Conservation (phyloP, 2,113 vertebrate species). For the Ahaetulla prasina region DNA sequence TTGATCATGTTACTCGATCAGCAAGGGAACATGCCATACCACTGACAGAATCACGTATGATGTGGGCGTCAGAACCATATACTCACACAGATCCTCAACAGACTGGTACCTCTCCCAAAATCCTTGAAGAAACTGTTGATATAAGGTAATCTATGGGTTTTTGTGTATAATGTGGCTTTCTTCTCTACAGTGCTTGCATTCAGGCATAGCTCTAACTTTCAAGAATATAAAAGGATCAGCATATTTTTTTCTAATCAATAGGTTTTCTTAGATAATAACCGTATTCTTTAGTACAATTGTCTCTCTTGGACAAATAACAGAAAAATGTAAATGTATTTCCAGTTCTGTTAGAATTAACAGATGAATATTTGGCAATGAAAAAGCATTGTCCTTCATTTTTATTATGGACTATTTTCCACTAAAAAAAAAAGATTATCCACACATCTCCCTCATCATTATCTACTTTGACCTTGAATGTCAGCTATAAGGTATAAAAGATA, state of each 20-base stretch:
- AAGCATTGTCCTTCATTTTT: too few species aligned
- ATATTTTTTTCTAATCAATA: not conserved
- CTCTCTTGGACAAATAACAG: not conserved
- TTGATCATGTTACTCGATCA: conserved; percentile 87
- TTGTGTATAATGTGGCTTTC: not conserved
- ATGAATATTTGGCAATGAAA: not conserved
- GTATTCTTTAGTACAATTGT: not conserved
- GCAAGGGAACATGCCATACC: conserved; percentile 83
- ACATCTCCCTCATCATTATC: not conserved
- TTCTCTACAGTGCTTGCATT: not conserved
- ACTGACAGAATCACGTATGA: conserved; percentile 81
- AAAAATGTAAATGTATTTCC: not conserved
- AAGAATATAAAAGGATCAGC: not conserved
- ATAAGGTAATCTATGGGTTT: conserved; percentile 68
- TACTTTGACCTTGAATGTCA: not conserved
- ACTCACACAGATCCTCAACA: conserved; percentile 79
- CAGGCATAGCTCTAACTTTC: not conserved
- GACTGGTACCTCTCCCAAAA: conserved; percentile 77
- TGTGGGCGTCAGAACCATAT: conserved; percentile 93
- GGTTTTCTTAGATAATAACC: not conserved
- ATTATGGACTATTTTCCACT: not conserved
- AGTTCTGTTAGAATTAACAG: not conserved
- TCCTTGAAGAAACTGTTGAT: conserved; percentile 80
- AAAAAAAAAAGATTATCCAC: not conserved
- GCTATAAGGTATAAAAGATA: not conserved